These are phyloP conservation scores for cattle (Bos taurus) DNA, from an alignment of 2,113 vertebrate genomes.

Conservation along the genomic window DNA sequence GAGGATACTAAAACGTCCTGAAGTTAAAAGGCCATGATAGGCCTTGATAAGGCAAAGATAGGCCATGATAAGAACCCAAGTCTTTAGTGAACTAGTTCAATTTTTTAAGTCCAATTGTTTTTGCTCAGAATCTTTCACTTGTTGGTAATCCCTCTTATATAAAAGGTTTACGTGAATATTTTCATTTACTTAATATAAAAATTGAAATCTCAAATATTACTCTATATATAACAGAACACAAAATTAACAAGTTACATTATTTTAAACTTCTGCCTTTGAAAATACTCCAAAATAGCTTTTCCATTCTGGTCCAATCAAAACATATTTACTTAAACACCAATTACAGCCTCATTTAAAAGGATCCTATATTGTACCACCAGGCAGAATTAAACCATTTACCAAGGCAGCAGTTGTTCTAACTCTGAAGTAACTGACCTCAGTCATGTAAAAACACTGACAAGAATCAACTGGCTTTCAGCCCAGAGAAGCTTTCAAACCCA, in stretches of 20 bases:
- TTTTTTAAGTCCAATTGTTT: neutral
- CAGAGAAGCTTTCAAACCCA: slow-evolving; percentile 42
- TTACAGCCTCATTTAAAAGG: neutral
- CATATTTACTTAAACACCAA: neutral
- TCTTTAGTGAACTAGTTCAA: neutral
- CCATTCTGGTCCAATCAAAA: neutral
- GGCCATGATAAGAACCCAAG: neutral
- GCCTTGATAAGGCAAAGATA: neutral
- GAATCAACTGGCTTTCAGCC: neutral
- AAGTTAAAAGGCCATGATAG: neutral
- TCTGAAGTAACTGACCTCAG: neutral
- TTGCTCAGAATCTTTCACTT: neutral
- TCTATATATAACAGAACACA: neutral
- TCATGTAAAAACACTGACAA: neutral
- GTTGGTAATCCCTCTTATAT: neutral
- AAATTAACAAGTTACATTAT: slow-evolving; percentile 22
- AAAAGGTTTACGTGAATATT: neutral
- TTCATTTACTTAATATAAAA: slow-evolving; percentile 37
- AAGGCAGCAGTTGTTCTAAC: neutral
- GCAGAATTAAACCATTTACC: neutral
- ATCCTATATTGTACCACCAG: too few relatives aligned
- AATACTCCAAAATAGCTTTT: slow-evolving; percentile 47
- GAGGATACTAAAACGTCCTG: neutral
- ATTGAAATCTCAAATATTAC: neutral
- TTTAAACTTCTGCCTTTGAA: neutral